Percentiles rank a stretch among this genome's conserved stretches.
phyloP scores from a whole-genome alignment of 2,888 invertebrate species.

The Diaprepes abbreviatus region DNA sequence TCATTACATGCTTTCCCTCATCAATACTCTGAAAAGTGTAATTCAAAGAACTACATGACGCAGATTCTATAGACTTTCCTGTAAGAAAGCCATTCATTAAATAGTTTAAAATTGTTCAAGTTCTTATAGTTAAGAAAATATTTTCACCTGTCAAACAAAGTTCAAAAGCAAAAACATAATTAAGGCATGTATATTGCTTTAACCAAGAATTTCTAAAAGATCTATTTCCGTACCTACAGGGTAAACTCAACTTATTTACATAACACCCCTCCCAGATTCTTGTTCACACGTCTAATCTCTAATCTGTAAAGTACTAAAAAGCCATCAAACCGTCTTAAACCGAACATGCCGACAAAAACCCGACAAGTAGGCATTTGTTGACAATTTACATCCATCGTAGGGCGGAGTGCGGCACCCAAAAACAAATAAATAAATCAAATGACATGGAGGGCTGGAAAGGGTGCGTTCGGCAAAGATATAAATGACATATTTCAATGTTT shows the following conservation, averaged over 20 bases:
- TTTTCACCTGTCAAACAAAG: too few relatives aligned
- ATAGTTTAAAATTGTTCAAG: too few relatives aligned
- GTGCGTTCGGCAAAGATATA: background rate
- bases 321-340: slow-evolving; percentile 1
- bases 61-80: too few relatives aligned
- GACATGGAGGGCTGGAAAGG: background rate
- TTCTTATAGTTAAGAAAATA: too few relatives aligned
- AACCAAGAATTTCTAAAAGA: too few relatives aligned
- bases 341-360: slow-evolving; percentile 18
- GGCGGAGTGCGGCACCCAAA: slow-evolving; percentile 15
- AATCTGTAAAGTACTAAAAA: slow-evolving; percentile 22
- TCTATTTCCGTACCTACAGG: background rate
- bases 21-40: too few relatives aligned
- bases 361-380: slow-evolving; percentile 20
- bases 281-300: slow-evolving; percentile 16
- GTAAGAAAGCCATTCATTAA: too few relatives aligned
- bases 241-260: background rate
- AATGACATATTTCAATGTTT: too few relatives aligned
- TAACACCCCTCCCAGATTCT: slow-evolving; percentile 3
- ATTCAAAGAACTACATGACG: too few relatives aligned
- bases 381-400: slow-evolving; percentile 16
- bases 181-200: too few relatives aligned
- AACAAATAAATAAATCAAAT: slow-evolving; percentile 20
- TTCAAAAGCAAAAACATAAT: too few relatives aligned
- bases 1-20: too few relatives aligned